Conservation (phyloP, 2,888 invertebrate genomes). For the Standfussiana lucernea region DNA sequence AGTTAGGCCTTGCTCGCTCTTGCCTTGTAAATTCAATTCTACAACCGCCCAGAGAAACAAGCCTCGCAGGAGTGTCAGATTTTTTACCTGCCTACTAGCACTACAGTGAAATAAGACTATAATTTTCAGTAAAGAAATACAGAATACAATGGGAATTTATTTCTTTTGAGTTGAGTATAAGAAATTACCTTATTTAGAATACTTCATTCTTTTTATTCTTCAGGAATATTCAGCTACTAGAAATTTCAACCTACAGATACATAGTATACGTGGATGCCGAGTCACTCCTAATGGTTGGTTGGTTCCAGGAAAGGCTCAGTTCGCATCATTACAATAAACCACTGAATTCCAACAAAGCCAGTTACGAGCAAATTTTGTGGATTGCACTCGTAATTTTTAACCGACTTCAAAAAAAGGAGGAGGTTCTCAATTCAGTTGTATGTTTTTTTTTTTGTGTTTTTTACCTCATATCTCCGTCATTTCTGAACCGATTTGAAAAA, state of each 20-base stretch:
- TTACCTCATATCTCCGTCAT: no score
- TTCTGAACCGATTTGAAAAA: no score
- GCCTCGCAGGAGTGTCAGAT: background rate
- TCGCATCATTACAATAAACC: background rate
- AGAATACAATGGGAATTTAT: background rate
- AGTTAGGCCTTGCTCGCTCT: slow-evolving; percentile 22
- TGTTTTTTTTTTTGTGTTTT: no score
- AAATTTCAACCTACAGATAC: background rate
- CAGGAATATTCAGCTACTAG: background rate
- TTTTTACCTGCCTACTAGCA: slow-evolving; percentile 6
- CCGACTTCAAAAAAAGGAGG: no score
- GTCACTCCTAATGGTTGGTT: background rate
- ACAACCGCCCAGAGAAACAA: slow-evolving; percentile 34
- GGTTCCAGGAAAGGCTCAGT: background rate
- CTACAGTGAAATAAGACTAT: slow-evolving; percentile 13
- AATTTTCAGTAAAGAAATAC: background rate
- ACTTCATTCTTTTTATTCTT: slow-evolving; percentile 2
- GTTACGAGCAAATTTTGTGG: background rate
- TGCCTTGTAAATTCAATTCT: slow-evolving; percentile 58
- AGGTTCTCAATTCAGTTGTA: no score
- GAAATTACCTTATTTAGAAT: background rate
- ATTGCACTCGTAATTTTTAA: slow-evolving; percentile 9
- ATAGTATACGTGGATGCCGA: background rate
- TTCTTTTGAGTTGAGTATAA: background rate
- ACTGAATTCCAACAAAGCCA: background rate